phyloP scores from a whole-genome alignment of 2,888 invertebrate species.

The Chaetoderma sp. region DNA sequence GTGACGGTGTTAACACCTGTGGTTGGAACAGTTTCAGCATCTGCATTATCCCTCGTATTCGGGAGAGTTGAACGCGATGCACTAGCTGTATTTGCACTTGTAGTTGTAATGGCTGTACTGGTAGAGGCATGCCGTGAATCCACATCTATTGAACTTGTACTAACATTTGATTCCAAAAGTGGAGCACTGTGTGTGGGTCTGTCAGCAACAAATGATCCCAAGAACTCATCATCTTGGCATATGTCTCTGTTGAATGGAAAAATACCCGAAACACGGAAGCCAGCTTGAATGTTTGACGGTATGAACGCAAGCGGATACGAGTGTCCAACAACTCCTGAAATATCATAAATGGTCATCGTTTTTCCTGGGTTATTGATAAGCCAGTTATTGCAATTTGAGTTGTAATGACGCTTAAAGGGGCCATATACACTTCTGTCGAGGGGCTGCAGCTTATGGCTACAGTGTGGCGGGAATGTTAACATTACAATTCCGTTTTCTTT shows the following conservation, averaged over 20 bases:
- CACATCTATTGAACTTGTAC: no score
- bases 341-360: conserved; percentile 65
- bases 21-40: no score
- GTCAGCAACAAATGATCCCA: conserved; percentile 13
- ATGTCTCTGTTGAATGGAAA: conserved; percentile 50
- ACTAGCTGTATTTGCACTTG: no score
- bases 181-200: no score
- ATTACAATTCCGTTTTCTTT: conserved; percentile 62
- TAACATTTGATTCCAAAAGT: no score
- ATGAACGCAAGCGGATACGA: background rate
- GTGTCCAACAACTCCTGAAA: conserved; percentile 31
- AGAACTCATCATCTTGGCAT: background rate
- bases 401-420: conserved; percentile 61
- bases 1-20: no score
- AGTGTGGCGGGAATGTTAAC: conserved; percentile 66
- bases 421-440: conserved; percentile 65
- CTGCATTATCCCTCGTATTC: no score
- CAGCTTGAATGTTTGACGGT: conserved; percentile 63
- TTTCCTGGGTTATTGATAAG: conserved; percentile 60
- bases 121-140: no score
- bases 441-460: conserved; percentile 67
- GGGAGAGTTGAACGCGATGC: no score
- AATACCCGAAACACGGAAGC: conserved; percentile 63
- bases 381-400: conserved; percentile 49
- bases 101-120: no score